Evolutionary conservation across 2,797 vertebrate species (phyloP), one percentile per base, ranked within the genome.

Genomic region (Sebastolobus alascanus): DNA sequence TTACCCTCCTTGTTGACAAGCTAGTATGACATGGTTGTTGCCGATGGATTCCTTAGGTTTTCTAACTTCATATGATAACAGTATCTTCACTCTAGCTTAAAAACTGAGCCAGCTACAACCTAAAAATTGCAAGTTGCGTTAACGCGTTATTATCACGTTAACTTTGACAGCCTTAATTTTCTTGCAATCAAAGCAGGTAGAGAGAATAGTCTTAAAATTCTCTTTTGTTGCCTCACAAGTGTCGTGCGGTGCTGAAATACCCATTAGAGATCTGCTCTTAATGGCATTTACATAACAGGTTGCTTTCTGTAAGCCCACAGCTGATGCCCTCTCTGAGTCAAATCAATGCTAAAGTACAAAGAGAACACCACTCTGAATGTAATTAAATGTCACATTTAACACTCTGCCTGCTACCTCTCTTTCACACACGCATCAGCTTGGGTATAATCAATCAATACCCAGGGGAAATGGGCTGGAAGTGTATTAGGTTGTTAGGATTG

Each of bases 371-470:
- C 82, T 73, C 31, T 73, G 27, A 58, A 22, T 61, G 35, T 84
- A 84, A 92, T 93, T 87, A 93, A 92, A 90, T 68, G 81, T 89
- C 69, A 80, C 75, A 56, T 88, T 92, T 85, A 90, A 84, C 84
- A 68, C 69, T 8, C 10, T 9, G 25, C 20, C 50, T 75, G 29
- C 59, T 77, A 63, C 77, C 52, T 77, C 65, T 76, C 40, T 70
- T 72, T 83, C 25, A 77, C 79, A 75, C 73, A 58, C 60, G 8
- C 54, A 59, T 50, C 63, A 16, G n/a, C 13, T 64, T 58, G 7
- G 71, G 73, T 79, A 66, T 69, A 22, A 61, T 22, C 10, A 68
- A 46, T 90, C 83, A 66, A 69, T 87, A 16, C 43, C 7, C 25
- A 18, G 52, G 73, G 85, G 77, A 89, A 90, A 85, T 86, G 87